Base-by-base conservation (phyloP, 1,140 invertebrate genomes). In the Apolygus lucorum region DNA sequence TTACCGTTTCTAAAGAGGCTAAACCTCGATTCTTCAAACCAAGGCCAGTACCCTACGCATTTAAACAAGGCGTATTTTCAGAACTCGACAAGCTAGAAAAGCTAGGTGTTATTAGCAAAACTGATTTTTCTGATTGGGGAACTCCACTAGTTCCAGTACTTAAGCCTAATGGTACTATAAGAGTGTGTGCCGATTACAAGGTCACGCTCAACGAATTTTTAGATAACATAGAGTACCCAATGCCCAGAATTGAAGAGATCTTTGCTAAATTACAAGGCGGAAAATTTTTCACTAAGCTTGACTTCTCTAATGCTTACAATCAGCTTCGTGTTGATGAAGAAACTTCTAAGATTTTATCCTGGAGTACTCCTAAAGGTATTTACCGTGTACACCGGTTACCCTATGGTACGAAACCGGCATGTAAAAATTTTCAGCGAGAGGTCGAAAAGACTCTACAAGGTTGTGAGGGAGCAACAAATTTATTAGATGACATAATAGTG, bases 101-200 rank as follows among this genome's bases (percentile, higher is more conserved):
- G 4, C 66, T 74, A 68, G 78, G 78, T 27, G 74, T 80, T 22
- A 77, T 81, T 21, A 52, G 71, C 59, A 73, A 73, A 63, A 77
- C 81, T 21, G 74, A 78, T 59, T 71, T 72, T 70, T 78, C 76
- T 17, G 77, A 81, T 42, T 84, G 81, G 82, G 81, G 79, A 2
- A 78, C 0, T 34, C 75, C 22, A 84, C 84, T 70, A 62, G 75
- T 0, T 74, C 83, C n/a, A n/a, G n/a, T n/a, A n/a, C n/a, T n/a
- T n/a, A n/a, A n/a, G n/a, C n/a, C n/a, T n/a, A n/a, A n/a, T 72
- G 79, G 78, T 11, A 72, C 73, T n/a, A 72, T 79, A 28, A 71
- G 82, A 24, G 75, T 84, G 28, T 82, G 81, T 73, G 78, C 75
- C 0, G 82, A 85, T 75, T 84, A 80, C 75, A 79, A 80, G 68